Evolutionary conservation across 2,888 invertebrate species (phyloP).

Genomic region (Acrobasis consociella): DNA sequence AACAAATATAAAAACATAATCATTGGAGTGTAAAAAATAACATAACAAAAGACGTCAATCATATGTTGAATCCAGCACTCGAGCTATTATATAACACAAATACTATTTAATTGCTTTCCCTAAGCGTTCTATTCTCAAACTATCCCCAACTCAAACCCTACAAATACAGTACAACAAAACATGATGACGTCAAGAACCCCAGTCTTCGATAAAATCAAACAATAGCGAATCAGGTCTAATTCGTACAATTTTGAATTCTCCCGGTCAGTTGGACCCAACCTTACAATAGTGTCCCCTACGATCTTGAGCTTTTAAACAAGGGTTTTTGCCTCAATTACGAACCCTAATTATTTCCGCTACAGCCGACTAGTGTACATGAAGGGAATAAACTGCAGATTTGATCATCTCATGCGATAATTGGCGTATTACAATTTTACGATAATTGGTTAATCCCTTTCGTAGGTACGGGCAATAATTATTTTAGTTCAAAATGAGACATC

Average conservation of each 20-base stretch:
- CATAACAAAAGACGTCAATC: neutral
- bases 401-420: constrained; percentile 15
- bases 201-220: constrained; percentile 34
- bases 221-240: constrained; percentile 62
- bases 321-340: constrained; percentile 75
- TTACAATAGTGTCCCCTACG: constrained; percentile 75
- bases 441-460: constrained; percentile 3
- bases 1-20: too few species aligned
- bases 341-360: constrained; percentile 74
- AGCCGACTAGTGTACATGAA: constrained; percentile 44
- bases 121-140: neutral
- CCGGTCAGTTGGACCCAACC: constrained; percentile 64
- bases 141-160: constrained; percentile 4
- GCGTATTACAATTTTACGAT: neutral
- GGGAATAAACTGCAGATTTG: constrained; percentile 11
- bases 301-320: constrained; percentile 70
- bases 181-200: constrained; percentile 18
- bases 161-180: constrained; percentile 23
- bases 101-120: neutral
- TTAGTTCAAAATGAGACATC: neutral
- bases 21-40: too few species aligned
- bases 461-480: neutral
- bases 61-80: neutral
- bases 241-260: constrained; percentile 71
- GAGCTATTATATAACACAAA: neutral